Conservation (phyloP, 2,113 vertebrate genomes). For the Mola mola region DNA sequence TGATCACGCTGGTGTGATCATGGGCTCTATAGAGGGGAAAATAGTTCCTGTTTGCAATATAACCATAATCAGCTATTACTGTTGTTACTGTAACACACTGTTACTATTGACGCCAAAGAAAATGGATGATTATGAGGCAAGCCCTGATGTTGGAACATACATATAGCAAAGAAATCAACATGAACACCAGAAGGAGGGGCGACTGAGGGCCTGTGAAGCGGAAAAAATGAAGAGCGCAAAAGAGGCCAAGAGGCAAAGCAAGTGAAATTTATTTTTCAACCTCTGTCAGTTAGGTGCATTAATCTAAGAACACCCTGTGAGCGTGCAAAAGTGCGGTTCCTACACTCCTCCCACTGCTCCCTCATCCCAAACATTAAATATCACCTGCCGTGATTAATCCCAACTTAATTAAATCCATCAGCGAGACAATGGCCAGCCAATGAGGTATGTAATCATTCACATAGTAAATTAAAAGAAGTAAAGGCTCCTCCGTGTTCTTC, state of each 20-base stretch:
- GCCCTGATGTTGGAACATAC: background rate
- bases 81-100: no score
- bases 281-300: constrained; percentile 87
- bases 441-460: constrained; percentile 99
- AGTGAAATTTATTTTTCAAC: constrained; percentile 80
- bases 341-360: constrained; percentile 71
- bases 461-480: constrained; percentile 95
- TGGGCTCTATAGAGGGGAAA: no score
- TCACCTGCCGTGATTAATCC: constrained; percentile 98
- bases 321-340: constrained; percentile 80
- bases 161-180: constrained; percentile 43
- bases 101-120: background rate
- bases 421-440: constrained; percentile 98
- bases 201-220: constrained; percentile 48
- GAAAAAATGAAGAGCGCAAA: constrained; percentile 71
- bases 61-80: no score
- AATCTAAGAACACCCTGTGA: constrained; percentile 90
- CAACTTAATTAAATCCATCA: constrained; percentile 99
- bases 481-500: constrained; percentile 85
- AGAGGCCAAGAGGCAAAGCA: constrained; percentile 70
- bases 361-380: constrained; percentile 93
- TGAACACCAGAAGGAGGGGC: constrained; percentile 11
- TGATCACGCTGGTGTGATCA: no score
- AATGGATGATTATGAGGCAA: background rate
- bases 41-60: no score